Evolutionary conservation across 2,113 vertebrate species (phyloP), one percentile per base, ranked within the genome.

Genomic region (Cheilinus undulatus): DNA sequence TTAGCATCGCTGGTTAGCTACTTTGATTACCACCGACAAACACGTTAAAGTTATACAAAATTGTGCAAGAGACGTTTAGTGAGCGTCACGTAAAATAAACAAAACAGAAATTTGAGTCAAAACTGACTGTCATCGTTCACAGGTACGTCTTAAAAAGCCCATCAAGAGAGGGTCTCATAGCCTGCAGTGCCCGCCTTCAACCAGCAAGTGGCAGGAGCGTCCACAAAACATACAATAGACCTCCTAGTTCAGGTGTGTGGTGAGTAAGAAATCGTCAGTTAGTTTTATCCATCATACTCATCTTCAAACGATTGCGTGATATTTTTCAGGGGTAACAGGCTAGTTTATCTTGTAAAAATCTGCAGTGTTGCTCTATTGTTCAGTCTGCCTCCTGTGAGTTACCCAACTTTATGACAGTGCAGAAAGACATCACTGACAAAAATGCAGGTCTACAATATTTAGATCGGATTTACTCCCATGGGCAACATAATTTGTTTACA

Each of bases 131-230:
- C 14, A 51, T 6, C 2, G 19, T n/a, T 36, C 2, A n/a, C 1
- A 32, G 3, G 28, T 7, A 65, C 10, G 22, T 32, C 43, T 63
- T 46, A 20, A 43, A 17, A 40, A 42, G 28, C 27, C 8, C 10
- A 52, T 7, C 7, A 26, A 50, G 28, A 30, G 22, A 24, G 5
- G 23, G 20, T 8, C 19, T 3, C 14, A 22, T 5, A 1, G 5
- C 32, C 43, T 81, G 78, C 38, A n/a, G 27, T 75, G 14, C n/a
- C 36, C 9, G 1, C 1, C 3, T 53, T 73, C 5, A 1, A 48
- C 84, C 90, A 75, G 65, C 61, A 88, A 82, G 50, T 72, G 90
- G 61, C 86, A 84, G 82, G 9, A 75, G 53, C 28, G 64, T 48
- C 50, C 50, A 28, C 50, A 17, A 15, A 52, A 52, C 17, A 2